Evolutionary conservation across 2,797 vertebrate genomes (phyloP).

Genomic region (Myotis findleyi): DNA sequence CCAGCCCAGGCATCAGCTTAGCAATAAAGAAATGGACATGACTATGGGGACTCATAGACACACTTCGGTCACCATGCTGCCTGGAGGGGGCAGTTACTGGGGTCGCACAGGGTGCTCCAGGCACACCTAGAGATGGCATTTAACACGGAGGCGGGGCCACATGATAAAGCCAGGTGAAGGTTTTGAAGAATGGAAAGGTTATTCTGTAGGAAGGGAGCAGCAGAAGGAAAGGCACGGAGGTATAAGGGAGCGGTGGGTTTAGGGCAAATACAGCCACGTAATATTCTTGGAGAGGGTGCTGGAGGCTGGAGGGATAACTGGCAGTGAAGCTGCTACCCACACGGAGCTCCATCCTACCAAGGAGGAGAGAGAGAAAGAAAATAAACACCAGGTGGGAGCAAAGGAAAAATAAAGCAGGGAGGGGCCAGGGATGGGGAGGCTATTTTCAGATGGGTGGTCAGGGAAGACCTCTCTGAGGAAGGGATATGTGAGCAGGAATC

Average conservation of each 20-base stretch:
- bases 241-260: no score
- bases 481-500: not conserved
- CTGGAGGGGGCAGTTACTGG: fast-evolving
- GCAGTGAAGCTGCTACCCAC: not conserved
- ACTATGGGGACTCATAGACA: not conserved
- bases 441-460: not conserved
- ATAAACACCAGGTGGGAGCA: not conserved
- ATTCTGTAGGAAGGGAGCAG: not conserved
- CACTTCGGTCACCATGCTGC: fast-evolving
- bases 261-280: not conserved
- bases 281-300: fast-evolving
- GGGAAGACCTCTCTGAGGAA: not conserved
- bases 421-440: not conserved
- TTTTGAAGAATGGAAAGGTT: not conserved
- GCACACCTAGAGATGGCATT: not conserved
- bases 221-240: not conserved
- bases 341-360: not conserved
- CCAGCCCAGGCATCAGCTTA: not conserved
- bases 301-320: fast-evolving
- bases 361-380: not conserved
- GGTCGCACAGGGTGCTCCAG: not conserved
- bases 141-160: not conserved
- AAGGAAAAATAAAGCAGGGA: not conserved
- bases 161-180: not conserved
- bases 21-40: not conserved